These are phyloP conservation scores for Sphaerodactylus townsendi DNA, from an alignment of 2,113 vertebrate species.

Conservation along the genomic window DNA sequence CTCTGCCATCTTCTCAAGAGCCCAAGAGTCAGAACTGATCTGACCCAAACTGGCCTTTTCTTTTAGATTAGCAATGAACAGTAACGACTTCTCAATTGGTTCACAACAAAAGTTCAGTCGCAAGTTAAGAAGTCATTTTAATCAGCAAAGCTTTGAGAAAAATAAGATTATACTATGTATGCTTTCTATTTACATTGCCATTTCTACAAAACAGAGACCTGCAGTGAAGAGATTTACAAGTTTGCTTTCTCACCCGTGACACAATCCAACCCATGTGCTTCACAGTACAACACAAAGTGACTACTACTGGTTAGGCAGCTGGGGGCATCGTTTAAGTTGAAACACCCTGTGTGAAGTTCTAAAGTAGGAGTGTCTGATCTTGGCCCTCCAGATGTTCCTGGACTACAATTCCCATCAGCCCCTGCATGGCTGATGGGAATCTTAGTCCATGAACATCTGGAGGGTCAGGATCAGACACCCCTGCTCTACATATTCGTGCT, in stretches of 20 bases:
- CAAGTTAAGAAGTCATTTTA: background rate
- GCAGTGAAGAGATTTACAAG: background rate
- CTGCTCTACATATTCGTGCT: too few relatives aligned
- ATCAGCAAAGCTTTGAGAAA: background rate
- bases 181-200: slow-evolving; percentile 5
- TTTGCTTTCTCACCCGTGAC: slow-evolving; percentile 6
- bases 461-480: too few relatives aligned
- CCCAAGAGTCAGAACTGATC: too few relatives aligned
- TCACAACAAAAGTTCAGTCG: background rate
- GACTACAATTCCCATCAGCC: too few relatives aligned
- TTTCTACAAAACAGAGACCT: background rate
- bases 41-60: background rate
- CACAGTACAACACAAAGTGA: background rate
- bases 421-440: too few relatives aligned
- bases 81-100: background rate
- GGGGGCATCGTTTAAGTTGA: background rate
- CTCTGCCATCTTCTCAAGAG: too few relatives aligned
- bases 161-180: background rate
- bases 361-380: too few relatives aligned
- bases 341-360: background rate
- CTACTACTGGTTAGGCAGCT: background rate
- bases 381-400: too few relatives aligned
- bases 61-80: background rate
- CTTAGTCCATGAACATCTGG: too few relatives aligned
- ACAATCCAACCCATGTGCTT: background rate